Conservation (phyloP, 2,888 invertebrate species). For the Galerucella pusilla region DNA sequence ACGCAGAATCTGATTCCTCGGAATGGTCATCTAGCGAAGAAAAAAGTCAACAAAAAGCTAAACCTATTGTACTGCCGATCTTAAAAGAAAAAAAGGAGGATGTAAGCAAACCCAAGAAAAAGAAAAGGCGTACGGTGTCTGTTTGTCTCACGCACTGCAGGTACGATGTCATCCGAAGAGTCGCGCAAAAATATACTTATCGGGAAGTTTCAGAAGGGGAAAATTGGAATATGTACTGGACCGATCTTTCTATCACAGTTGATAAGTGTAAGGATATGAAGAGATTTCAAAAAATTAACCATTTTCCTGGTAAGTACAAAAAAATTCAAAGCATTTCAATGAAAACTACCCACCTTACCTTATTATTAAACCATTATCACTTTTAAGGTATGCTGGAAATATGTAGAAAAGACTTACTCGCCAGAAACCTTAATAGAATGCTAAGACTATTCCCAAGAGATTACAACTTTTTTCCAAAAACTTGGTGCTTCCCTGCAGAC, state of each 20-base stretch:
- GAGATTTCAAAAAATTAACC: constrained; percentile 91
- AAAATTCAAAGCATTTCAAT: too few species aligned
- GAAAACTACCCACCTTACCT: not conserved
- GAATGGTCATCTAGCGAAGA: constrained; percentile 54
- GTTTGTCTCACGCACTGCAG: constrained; percentile 79
- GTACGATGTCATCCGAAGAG: constrained; percentile 78
- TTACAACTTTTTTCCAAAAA: constrained; percentile 92
- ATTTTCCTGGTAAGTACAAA: constrained; percentile 69
- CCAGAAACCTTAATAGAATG: constrained; percentile 91
- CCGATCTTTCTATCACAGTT: constrained; percentile 86
- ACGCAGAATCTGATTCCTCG: constrained; percentile 52
- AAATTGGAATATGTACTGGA: constrained; percentile 93
- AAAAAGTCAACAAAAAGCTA: constrained; percentile 35
- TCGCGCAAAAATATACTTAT: constrained; percentile 78
- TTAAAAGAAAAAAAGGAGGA: constrained; percentile 40
- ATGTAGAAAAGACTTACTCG: constrained; percentile 85
- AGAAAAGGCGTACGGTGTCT: constrained; percentile 62
- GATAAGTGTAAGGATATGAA: constrained; percentile 93
- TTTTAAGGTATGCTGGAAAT: constrained; percentile 63
- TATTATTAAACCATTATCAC: not conserved
- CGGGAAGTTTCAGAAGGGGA: constrained; percentile 83
- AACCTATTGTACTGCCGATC: constrained; percentile 31
- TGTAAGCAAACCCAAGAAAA: constrained; percentile 38
- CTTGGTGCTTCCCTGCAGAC: constrained; percentile 93
- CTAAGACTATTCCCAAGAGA: constrained; percentile 87